Percentiles rank a stretch among this genome's conserved stretches.
Conservation (phyloP, 2,113 vertebrate species). For the Varanus komodoensis region DNA sequence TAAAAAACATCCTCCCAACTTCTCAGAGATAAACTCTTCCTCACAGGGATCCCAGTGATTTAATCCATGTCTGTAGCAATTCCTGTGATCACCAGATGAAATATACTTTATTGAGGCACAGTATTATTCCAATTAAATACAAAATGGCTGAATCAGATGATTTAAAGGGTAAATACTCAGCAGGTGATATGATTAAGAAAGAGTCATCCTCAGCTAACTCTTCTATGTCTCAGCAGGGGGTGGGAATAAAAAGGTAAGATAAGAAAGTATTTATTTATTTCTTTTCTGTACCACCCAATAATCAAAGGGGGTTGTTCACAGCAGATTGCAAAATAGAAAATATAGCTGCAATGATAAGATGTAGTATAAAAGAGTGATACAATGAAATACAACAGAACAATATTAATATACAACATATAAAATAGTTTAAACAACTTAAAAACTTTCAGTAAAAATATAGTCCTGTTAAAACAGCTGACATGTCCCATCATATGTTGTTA, state of each 20-base stretch:
- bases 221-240: conserved; percentile 4
- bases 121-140: conserved; percentile 43
- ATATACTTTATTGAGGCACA: conserved; percentile 21
- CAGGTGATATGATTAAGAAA: conserved; percentile 4
- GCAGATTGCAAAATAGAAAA: too few species aligned
- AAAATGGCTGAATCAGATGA: conserved; percentile 40
- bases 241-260: conserved; percentile 13
- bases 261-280: background rate
- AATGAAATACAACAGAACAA: too few species aligned
- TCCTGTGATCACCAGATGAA: conserved; percentile 31
- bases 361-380: too few species aligned
- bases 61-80: conserved; percentile 2
- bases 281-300: too few species aligned
- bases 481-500: too few species aligned
- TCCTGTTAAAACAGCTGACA: too few species aligned
- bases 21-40: conserved; percentile 13
- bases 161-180: conserved; percentile 39
- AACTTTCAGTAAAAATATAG: too few species aligned
- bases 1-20: background rate
- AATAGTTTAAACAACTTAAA: too few species aligned
- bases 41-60: background rate
- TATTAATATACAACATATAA: too few species aligned
- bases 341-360: too few species aligned
- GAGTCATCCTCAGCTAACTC: background rate
- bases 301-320: too few species aligned